Percentiles rank a stretch among this genome's conserved stretches.
Evolutionary conservation across 2,113 vertebrate genomes (phyloP).

Genomic region (Amazona guildingii): DNA sequence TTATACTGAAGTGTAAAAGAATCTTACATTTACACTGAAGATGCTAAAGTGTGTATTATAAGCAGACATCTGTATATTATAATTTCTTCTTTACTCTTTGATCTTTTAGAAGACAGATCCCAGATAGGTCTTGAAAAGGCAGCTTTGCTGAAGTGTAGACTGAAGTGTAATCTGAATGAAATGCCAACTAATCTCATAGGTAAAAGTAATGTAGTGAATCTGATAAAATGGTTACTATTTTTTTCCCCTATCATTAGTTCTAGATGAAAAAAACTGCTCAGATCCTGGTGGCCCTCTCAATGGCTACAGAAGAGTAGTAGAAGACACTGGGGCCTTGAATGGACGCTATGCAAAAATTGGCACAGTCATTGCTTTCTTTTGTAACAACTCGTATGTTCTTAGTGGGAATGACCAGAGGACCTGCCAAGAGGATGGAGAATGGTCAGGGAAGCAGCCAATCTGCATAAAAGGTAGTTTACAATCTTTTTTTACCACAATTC

Average conservation of each 20-base stretch:
- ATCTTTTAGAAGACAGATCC: background rate
- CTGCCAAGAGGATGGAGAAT: conserved; percentile 86
- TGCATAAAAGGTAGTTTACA: conserved; percentile 88
- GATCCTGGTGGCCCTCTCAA: conserved; percentile 84
- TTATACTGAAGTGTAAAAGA: background rate
- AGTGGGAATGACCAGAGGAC: conserved; percentile 86
- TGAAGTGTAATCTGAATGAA: background rate
- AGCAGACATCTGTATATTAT: background rate
- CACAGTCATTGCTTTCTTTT: conserved; percentile 89
- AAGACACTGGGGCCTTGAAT: conserved; percentile 81
- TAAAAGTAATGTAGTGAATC: conserved; percentile 11
- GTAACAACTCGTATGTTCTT: conserved; percentile 88
- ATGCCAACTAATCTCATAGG: background rate
- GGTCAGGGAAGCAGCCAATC: conserved; percentile 89
- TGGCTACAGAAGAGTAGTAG: conserved; percentile 89
- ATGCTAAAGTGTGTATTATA: background rate
- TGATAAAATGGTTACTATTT: conserved; percentile 28
- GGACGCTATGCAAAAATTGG: conserved; percentile 73
- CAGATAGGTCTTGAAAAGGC: background rate
- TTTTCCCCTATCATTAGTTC: conserved; percentile 70
- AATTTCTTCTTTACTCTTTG: background rate
- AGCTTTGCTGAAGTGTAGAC: background rate
- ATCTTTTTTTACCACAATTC: background rate
- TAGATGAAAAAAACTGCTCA: conserved; percentile 84
- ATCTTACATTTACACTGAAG: background rate